These are phyloP conservation scores for Isoperla grammatica DNA, from an alignment of 2,888 invertebrate genomes.

Conservation along the genomic window DNA sequence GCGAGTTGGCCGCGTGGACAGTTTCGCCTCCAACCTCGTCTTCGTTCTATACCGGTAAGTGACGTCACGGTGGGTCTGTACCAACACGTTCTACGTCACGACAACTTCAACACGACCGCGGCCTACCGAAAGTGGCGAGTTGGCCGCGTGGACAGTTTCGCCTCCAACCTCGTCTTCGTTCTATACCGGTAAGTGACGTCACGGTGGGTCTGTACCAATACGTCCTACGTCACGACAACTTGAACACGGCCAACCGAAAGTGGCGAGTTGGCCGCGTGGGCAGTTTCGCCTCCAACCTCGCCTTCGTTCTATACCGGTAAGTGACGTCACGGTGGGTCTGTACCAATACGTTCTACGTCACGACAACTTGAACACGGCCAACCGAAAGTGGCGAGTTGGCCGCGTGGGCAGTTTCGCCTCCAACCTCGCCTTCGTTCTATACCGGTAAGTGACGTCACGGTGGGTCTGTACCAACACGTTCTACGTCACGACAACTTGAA, in stretches of 20 bases:
- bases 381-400: slow-evolving; percentile 53
- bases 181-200: slow-evolving; percentile 65
- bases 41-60: slow-evolving; percentile 68
- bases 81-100: slow-evolving; percentile 60
- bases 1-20: slow-evolving; percentile 60
- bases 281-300: slow-evolving; percentile 73
- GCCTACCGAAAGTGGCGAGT: slow-evolving; percentile 52
- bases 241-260: slow-evolving; percentile 42
- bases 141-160: slow-evolving; percentile 67
- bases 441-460: slow-evolving; percentile 64
- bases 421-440: slow-evolving; percentile 71
- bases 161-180: slow-evolving; percentile 72
- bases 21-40: slow-evolving; percentile 74
- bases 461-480: slow-evolving; percentile 67
- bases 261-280: slow-evolving; percentile 64
- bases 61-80: slow-evolving; percentile 73
- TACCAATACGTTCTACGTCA: slow-evolving; percentile 65
- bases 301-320: slow-evolving; percentile 68
- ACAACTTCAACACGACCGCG: slow-evolving; percentile 42
- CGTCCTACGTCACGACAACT: slow-evolving; percentile 53
- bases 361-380: slow-evolving; percentile 42
- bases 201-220: slow-evolving; percentile 72
- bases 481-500: slow-evolving; percentile 52
- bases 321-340: slow-evolving; percentile 63
- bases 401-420: slow-evolving; percentile 73